Base-by-base conservation (phyloP, 2,888 invertebrate genomes). In the Ferdinandea cuprea region DNA sequence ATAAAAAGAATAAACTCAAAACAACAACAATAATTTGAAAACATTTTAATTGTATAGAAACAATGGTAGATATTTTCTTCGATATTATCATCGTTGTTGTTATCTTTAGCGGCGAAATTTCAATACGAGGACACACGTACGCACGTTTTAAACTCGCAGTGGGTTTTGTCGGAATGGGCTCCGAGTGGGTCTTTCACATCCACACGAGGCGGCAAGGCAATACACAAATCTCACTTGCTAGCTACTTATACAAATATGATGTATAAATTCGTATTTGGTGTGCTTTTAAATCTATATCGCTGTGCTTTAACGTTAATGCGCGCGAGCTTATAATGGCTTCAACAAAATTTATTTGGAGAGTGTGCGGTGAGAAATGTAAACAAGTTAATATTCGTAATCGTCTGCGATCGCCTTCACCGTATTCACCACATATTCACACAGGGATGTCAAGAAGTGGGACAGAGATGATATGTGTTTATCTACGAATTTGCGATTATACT, bases 281-380 rank as follows among this genome's bases (percentile, higher is more conserved):
- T 25, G 17, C 44, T 19, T 11, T 8, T 19, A 19, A 19, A 44
- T 19, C 3, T 44, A 15, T 44, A n/a, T n/a, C n/a, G n/a, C 11
- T 44, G 50, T 52, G 50, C 0, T n/a, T 28, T 15, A 40, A 19
- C 30, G 48, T 37, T 13, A 37, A 37, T 13, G 37, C 28, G 37
- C 28, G 15, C 37, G 48, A 54, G 28, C 19, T 11, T 25, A 46
- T 32, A 25, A 50, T 50, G 19, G 42, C 40, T 19, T n/a, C n/a
- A n/a, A n/a, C 28, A 58, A n/a, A 63, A 63, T 73, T 40, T 73
- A 28, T 59, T 42, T 50, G 19, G 40, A 21, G 32, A 73, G 46
- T 11, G 37, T 11, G 37, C 59, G 48, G 35, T 59, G 66, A 74
- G 56, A 72, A 80, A 80, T 74, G 73, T 80, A 80, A 80, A 80